Conservation (phyloP, 2,888 invertebrate genomes). For the Polymixis lichenea region DNA sequence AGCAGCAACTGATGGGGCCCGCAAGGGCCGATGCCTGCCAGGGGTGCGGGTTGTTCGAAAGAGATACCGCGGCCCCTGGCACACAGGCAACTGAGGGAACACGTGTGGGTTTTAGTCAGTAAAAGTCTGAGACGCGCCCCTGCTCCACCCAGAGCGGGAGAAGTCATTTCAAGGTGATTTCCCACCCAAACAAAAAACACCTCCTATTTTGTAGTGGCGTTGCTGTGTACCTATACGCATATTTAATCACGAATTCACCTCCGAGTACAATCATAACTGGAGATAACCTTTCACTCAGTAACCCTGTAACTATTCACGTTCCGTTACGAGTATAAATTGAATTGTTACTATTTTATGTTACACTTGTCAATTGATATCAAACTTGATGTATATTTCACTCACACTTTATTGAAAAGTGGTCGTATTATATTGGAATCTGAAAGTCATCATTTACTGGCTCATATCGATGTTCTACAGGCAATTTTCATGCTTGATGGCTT, state of each 20-base stretch:
- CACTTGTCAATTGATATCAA: slow-evolving; percentile 50
- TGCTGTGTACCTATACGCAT: neutral
- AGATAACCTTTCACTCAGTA: slow-evolving; percentile 51
- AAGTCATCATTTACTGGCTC: neutral
- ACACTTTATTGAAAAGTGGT: slow-evolving; percentile 23
- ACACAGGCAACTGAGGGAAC: too few relatives aligned
- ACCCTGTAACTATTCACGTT: slow-evolving; percentile 54
- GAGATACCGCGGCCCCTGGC: too few relatives aligned
- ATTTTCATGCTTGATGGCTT: neutral
- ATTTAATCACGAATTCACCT: slow-evolving; percentile 38
- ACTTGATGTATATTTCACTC: slow-evolving; percentile 31
- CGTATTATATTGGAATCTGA: neutral
- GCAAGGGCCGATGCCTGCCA: too few relatives aligned
- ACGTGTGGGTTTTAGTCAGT: too few relatives aligned
- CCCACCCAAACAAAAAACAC: too few relatives aligned
- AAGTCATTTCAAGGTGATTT: too few relatives aligned
- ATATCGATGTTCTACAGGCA: neutral
- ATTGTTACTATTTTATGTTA: slow-evolving; percentile 41
- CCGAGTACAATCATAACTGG: slow-evolving; percentile 8
- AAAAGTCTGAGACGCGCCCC: too few relatives aligned
- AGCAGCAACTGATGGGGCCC: too few relatives aligned
- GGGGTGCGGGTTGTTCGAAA: too few relatives aligned
- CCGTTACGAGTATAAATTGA: slow-evolving; percentile 48
- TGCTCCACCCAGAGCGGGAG: too few relatives aligned
- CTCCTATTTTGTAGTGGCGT: neutral